phyloP scores from a whole-genome alignment of 2,888 invertebrate species.

The Drosophila vallismaia region DNA sequence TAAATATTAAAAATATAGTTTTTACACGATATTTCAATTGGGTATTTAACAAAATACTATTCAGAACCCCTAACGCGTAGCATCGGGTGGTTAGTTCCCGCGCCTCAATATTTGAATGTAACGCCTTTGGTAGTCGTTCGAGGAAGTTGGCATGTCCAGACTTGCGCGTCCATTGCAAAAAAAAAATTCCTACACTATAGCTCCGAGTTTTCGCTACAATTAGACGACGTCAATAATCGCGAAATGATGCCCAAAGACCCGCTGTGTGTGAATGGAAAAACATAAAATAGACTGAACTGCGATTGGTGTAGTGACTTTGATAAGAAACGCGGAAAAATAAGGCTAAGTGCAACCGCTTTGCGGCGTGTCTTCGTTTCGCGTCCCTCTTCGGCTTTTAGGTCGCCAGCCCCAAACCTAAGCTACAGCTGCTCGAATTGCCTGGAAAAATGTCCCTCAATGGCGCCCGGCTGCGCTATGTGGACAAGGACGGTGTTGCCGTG shows the following conservation, averaged over 20 bases:
- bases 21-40: too few species aligned
- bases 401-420: conserved; percentile 46
- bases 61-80: background rate
- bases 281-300: background rate
- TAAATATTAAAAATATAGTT: too few species aligned
- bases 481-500: conserved; percentile 49
- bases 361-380: conserved; percentile 38
- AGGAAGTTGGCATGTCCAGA: conserved; percentile 53
- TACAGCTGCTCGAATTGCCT: conserved; percentile 52
- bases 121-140: conserved; percentile 39
- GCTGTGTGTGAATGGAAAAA: conserved; percentile 8
- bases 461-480: conserved; percentile 75
- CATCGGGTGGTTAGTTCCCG: conserved; percentile 40
- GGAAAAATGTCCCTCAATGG: conserved; percentile 80
- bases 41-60: background rate
- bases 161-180: conserved; percentile 73
- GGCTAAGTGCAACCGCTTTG: conserved; percentile 20
- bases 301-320: background rate
- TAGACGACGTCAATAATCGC: conserved; percentile 15
- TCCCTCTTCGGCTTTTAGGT: conserved; percentile 16
- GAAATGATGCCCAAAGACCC: background rate
- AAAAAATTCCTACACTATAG: conserved; percentile 69
- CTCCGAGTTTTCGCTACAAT: conserved; percentile 43
- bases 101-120: conserved; percentile 52
- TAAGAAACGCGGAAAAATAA: background rate